These are phyloP conservation scores for Drosophila burlai DNA, from an alignment of 1,140 invertebrate genomes.

Conservation along the genomic window DNA sequence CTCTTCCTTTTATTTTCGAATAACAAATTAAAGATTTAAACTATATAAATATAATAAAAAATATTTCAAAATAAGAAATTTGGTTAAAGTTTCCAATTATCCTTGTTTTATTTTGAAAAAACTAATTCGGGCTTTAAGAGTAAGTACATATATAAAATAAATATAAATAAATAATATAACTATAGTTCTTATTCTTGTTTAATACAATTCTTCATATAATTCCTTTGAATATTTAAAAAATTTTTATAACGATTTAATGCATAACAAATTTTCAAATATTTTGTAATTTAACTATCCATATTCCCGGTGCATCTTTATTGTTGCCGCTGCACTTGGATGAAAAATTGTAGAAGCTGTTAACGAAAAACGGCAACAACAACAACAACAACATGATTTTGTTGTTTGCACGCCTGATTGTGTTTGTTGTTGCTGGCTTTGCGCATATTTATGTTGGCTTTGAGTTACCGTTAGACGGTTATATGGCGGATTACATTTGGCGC, in stretches of 20 bases:
- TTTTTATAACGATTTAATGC: neutral
- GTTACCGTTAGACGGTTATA: slow-evolving; percentile 82
- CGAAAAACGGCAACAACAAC: slow-evolving; percentile 49
- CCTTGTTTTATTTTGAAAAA: too few relatives aligned
- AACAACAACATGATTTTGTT: slow-evolving; percentile 41
- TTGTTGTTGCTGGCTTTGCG: slow-evolving; percentile 60
- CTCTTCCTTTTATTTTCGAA: too few relatives aligned
- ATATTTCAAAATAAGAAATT: too few relatives aligned
- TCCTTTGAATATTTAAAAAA: neutral
- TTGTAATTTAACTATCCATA: neutral
- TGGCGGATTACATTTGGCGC: slow-evolving; percentile 80
- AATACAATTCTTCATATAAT: neutral
- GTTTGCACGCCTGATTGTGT: slow-evolving; percentile 70
- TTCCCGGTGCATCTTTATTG: slow-evolving; percentile 33
- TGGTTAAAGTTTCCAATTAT: too few relatives aligned
- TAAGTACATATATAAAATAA: too few relatives aligned
- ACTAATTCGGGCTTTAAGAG: too few relatives aligned
- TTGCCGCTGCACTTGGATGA: slow-evolving; percentile 67
- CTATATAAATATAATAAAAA: too few relatives aligned
- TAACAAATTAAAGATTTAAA: too few relatives aligned
- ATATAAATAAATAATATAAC: too few relatives aligned
- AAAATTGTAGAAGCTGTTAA: slow-evolving; percentile 80
- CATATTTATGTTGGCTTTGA: slow-evolving; percentile 81
- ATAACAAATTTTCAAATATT: neutral
- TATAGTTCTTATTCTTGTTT: too few relatives aligned